These are phyloP conservation scores for Coregonus ussuriensis DNA, from an alignment of 2,797 vertebrate species.

Conservation along the genomic window DNA sequence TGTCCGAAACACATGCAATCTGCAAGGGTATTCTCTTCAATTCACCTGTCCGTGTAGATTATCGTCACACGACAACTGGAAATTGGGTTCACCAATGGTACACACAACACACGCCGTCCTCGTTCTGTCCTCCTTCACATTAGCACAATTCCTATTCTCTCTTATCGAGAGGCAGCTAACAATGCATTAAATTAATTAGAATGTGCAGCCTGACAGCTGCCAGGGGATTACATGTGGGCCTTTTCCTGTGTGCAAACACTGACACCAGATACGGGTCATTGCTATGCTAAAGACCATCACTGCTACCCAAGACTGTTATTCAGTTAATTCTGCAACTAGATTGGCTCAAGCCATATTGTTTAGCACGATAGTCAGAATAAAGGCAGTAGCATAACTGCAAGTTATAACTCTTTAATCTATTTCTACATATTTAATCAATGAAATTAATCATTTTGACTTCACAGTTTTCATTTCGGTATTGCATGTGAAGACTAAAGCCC, in stretches of 20 bases:
- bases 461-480: neutral
- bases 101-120: neutral
- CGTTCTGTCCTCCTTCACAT: neutral
- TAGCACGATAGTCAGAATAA: neutral
- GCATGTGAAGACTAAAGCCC: neutral
- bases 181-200: slow-evolving; percentile 11
- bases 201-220: slow-evolving; percentile 2
- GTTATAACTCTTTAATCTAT: neutral
- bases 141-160: neutral
- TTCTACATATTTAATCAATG: neutral
- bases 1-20: neutral
- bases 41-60: slow-evolving; percentile 15
- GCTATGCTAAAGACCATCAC: neutral
- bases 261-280: neutral
- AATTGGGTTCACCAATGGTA: neutral
- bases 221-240: neutral
- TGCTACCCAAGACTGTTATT: neutral
- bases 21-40: slow-evolving; percentile 12
- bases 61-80: slow-evolving; percentile 5
- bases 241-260: neutral
- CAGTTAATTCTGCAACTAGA: neutral
- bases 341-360: neutral
- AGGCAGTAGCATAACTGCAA: neutral
- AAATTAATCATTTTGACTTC: neutral
- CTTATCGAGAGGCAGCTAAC: neutral